A percentile compares a stretch with the other conserved stretches of the same genome.
Conservation (phyloP, 2,113 vertebrate genomes). For the Neotoma lepida region DNA sequence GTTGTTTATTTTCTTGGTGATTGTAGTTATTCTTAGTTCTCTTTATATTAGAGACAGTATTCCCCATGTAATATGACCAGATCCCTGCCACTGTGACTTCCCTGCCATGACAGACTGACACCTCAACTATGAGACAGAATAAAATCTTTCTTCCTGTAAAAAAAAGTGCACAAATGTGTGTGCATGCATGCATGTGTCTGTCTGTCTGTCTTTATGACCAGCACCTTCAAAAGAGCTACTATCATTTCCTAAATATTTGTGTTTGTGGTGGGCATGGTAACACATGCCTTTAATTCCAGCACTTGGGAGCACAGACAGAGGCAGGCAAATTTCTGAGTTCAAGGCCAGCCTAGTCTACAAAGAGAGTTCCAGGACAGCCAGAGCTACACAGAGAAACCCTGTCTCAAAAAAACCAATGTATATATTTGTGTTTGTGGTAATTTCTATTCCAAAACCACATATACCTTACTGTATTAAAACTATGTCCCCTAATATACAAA, state of each 20-base stretch:
- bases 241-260: conserved; percentile 53
- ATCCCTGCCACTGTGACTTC: not conserved
- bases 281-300: not conserved
- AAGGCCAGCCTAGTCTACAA: not conserved
- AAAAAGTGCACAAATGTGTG: not conserved
- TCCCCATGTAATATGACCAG: not conserved
- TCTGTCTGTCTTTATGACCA: not conserved
- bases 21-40: not conserved
- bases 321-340: not conserved
- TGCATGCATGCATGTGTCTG: not conserved
- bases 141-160: not conserved
- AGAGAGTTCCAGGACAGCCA: not conserved
- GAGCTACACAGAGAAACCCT: not conserved
- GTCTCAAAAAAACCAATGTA: not conserved
- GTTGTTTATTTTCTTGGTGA: not conserved
- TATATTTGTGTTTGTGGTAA: not conserved
- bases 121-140: not conserved
- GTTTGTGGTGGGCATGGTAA: not conserved
- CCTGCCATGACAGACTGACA: not conserved
- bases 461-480: conserved; percentile 12
- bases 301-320: not conserved
- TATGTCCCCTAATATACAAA: not conserved
- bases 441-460: not conserved
- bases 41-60: not conserved
- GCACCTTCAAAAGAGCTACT: not conserved